phyloP scores from a whole-genome alignment of 2,113 vertebrate genomes.

The Pheucticus melanocephalus region DNA sequence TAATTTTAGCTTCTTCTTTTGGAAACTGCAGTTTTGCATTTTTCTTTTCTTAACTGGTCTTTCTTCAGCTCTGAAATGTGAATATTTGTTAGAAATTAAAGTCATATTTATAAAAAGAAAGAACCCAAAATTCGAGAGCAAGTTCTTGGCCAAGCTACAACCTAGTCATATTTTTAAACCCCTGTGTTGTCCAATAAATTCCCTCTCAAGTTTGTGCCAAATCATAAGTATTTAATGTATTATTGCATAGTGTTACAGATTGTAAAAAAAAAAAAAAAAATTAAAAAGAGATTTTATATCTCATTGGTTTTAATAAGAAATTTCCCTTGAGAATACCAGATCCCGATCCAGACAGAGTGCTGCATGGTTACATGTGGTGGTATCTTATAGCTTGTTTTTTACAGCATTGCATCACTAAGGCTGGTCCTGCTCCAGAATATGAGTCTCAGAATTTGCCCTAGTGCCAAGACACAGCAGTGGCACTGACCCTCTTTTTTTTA shows the following conservation, averaged over 20 bases:
- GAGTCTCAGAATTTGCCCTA: neutral
- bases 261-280: neutral
- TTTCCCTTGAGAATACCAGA: neutral
- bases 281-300: neutral
- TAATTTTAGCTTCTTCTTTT: constrained; percentile 87
- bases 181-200: neutral
- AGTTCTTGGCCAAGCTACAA: neutral
- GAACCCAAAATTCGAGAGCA: neutral
- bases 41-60: constrained; percentile 80
- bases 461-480: neutral
- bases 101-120: neutral
- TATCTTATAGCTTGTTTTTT: neutral
- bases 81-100: constrained; percentile 42
- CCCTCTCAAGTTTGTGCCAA: neutral
- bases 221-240: neutral
- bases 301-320: neutral
- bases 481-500: neutral
- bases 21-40: constrained; percentile 77
- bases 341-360: neutral
- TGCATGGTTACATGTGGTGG: neutral
- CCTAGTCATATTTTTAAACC: neutral
- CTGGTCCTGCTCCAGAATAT: neutral
- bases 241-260: neutral
- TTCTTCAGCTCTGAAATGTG: constrained; percentile 81
- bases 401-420: neutral